A percentile compares a stretch with the other conserved stretches of the same genome.
phyloP scores from a whole-genome alignment of 92 coral and sea anemone species.

The Desmophyllum pertusum region DNA sequence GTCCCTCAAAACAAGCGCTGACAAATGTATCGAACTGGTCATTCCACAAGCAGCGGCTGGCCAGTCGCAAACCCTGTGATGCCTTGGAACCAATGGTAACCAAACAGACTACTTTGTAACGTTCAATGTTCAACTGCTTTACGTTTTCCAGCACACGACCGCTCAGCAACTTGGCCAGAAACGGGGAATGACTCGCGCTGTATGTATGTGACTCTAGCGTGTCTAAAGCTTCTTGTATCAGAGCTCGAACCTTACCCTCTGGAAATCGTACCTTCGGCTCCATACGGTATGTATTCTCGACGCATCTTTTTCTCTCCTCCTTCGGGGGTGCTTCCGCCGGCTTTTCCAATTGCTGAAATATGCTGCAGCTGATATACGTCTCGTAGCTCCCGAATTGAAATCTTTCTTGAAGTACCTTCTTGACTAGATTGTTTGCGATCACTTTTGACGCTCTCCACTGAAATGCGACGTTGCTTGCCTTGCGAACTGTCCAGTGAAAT shows the following conservation, averaged over 20 bases:
- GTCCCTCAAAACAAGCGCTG: conserved; percentile 45
- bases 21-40: conserved; percentile 54
- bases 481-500: conserved; percentile 16
- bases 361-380: conserved; percentile 38
- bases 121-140: conserved; percentile 58
- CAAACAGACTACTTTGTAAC: conserved; percentile 66
- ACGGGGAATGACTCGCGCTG: conserved; percentile 30
- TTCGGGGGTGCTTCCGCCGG: not conserved
- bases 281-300: conserved; percentile 78
- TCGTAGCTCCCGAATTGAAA: not conserved
- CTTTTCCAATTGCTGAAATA: conserved; percentile 24
- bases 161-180: conserved; percentile 60
- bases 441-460: conserved; percentile 14
- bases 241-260: conserved; percentile 51
- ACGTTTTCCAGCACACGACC: conserved; percentile 51
- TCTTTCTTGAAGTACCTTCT: conserved; percentile 1
- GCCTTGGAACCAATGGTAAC: conserved; percentile 68
- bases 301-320: not conserved
- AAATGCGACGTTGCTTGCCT: conserved; percentile 18
- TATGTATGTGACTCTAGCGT: conserved; percentile 31
- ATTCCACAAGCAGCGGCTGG: conserved; percentile 76
- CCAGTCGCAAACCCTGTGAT: conserved; percentile 52
- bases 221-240: conserved; percentile 59
- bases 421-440: conserved; percentile 20
- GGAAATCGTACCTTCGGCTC: conserved; percentile 71